Base-by-base conservation (phyloP, 2,888 invertebrate genomes). In the Vanessa cardui region DNA sequence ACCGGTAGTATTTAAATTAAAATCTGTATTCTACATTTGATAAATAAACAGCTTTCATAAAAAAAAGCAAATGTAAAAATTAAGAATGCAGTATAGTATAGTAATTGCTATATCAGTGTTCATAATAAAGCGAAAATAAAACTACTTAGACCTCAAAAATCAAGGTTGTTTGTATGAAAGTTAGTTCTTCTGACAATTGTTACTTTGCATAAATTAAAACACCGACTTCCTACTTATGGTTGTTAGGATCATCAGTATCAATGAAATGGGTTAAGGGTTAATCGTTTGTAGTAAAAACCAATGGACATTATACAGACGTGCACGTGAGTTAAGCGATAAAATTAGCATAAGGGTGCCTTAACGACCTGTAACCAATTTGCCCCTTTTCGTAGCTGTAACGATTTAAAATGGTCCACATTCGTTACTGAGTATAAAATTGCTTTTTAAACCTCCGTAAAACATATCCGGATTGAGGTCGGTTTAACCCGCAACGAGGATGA, bases 291-390 rank as follows among this genome's bases (percentile, higher is more conserved):
- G 20, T 61, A 58, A 69, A 69, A 69, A 52, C 66, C 52, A 56
- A 60, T 61, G 58, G 66, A 64, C 63, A 69, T 62, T 63, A 62
- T 56, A 47, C 64, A 52, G 60, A 61, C 21, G 63, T 65, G 58
- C 60, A 64, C 50, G 52, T 26, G 69, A 65, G 63, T 63, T 59
- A 31, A 64, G 67, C 54, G 58, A 70, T 72, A 69, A 73, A 73
- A 72, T 73, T 72, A 72, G 45, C 72, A 69, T 70, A 69, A 73
- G 68, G 60, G 58, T 69, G 62, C 70, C 60, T 72, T 73, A 70
- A 73, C 67, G 64, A 67, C 70, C 63, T 58, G 52, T 56, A 62
- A 64, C 61, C 71, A 70, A 72, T 67, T 69, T 66, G 63, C 52
- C 56, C 63, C 58, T 62, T 62, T 66, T 69, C 62, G 58, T 59